These are phyloP conservation scores for Edolisoma coerulescens DNA, from an alignment of 2,113 vertebrate species.

Conservation along the genomic window DNA sequence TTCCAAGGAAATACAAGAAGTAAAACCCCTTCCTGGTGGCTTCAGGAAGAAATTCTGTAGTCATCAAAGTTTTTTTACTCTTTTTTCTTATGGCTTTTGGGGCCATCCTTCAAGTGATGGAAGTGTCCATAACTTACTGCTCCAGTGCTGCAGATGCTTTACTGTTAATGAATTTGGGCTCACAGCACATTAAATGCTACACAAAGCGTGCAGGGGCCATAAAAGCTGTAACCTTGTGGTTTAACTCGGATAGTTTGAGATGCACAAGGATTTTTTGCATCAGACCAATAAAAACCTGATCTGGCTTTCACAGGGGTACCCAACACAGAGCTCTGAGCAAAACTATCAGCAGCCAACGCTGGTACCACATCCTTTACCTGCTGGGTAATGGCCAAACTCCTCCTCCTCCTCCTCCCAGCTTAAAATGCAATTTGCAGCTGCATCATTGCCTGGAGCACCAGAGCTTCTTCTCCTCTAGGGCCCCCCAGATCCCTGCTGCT, in stretches of 20 bases:
- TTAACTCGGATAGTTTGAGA: accelerated
- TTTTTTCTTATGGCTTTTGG: neutral
- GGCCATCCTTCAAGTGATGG: neutral
- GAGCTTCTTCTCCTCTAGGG: neutral
- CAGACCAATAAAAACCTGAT: neutral
- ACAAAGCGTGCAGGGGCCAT: neutral
- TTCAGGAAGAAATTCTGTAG: neutral
- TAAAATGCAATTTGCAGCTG: neutral
- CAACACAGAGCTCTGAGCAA: neutral
- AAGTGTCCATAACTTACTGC: too few species aligned
- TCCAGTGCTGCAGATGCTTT: neutral
- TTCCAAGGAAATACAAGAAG: neutral
- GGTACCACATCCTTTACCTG: neutral
- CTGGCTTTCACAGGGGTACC: neutral
- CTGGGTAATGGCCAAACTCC: accelerated
- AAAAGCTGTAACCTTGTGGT: accelerated
- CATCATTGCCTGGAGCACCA: neutral
- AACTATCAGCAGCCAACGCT: accelerated
- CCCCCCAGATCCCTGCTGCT: neutral
- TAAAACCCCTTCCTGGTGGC: neutral
- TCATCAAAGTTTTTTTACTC: neutral
- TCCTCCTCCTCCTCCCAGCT: accelerated
- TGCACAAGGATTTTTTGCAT: neutral
- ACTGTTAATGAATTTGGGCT: accelerated
- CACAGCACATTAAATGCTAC: neutral